Percentiles rank a stretch among this genome's conserved stretches.
phyloP scores from a whole-genome alignment of 2,888 invertebrate genomes.

The Ophion costatus region DNA sequence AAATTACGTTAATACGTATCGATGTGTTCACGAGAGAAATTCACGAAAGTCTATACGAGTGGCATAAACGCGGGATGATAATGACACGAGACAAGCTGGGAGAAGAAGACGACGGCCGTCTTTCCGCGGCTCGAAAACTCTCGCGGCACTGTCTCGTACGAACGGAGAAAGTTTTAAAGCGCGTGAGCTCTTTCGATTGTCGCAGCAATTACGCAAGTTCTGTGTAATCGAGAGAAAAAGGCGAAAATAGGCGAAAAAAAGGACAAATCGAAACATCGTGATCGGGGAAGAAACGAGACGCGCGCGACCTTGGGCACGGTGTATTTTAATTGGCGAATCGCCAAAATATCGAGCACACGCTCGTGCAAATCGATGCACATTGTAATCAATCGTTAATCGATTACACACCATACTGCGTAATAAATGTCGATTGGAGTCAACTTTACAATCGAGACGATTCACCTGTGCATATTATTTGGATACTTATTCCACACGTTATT shows the following conservation, averaged over 20 bases:
- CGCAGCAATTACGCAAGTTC: slow-evolving; percentile 57
- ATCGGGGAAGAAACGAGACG: not conserved
- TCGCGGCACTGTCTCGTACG: slow-evolving; percentile 17
- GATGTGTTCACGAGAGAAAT: slow-evolving; percentile 59
- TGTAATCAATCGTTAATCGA: slow-evolving; percentile 31
- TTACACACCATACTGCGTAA: not conserved
- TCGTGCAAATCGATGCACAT: slow-evolving; percentile 26
- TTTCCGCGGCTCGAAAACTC: slow-evolving; percentile 39
- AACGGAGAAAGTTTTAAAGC: slow-evolving; percentile 62
- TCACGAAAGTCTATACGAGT: slow-evolving; percentile 42
- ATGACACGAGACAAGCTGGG: slow-evolving; percentile 11
- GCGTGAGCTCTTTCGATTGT: slow-evolving; percentile 50
- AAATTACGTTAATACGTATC: not conserved
- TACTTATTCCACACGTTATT: too few species aligned
- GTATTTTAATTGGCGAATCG: slow-evolving; percentile 54
- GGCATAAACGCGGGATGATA: slow-evolving; percentile 41
- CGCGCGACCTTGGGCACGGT: slow-evolving; percentile 61
- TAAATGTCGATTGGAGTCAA: not conserved
- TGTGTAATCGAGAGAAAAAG: slow-evolving; percentile 37
- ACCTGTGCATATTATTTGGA: too few species aligned
- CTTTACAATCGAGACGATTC: not conserved
- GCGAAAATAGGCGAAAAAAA: slow-evolving; percentile 5
- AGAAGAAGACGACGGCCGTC: slow-evolving; percentile 40
- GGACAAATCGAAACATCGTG: slow-evolving; percentile 4
- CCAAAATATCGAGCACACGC: slow-evolving; percentile 39